phyloP scores from a whole-genome alignment of 2,797 vertebrate species.

The Megalops cyprinoides region DNA sequence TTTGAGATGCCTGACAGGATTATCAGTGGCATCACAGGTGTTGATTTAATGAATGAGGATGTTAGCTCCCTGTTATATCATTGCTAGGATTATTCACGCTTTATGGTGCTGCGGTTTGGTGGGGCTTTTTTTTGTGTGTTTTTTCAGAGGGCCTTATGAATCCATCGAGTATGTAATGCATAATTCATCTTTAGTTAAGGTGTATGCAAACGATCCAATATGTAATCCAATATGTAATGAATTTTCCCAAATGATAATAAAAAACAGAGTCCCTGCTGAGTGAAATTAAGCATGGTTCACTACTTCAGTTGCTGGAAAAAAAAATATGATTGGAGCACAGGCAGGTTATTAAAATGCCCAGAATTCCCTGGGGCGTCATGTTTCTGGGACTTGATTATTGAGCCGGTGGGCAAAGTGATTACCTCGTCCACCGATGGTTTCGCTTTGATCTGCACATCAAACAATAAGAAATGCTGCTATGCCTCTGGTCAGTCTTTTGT shows the following conservation, averaged over 20 bases:
- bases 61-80: slow-evolving; percentile 45
- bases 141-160: slow-evolving; percentile 26
- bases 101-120: slow-evolving; percentile 29
- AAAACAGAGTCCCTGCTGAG: not conserved
- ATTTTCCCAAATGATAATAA: slow-evolving; percentile 7
- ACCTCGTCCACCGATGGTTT: not conserved
- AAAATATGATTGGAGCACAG: not conserved
- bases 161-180: slow-evolving; percentile 43
- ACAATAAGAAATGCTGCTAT: not conserved
- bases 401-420: not conserved
- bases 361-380: not conserved
- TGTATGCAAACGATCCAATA: slow-evolving; percentile 1
- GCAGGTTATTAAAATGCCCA: slow-evolving; percentile 4
- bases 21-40: slow-evolving; percentile 42
- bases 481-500: not conserved
- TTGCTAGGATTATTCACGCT: slow-evolving; percentile 51
- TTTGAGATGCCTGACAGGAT: slow-evolving; percentile 38
- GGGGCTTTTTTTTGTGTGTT: not conserved
- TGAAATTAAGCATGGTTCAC: slow-evolving; percentile 13
- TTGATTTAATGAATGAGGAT: slow-evolving; percentile 52
- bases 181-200: slow-evolving; percentile 41
- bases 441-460: not conserved
- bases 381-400: not conserved
- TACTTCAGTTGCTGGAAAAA: not conserved
- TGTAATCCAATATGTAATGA: slow-evolving; percentile 33